Evolutionary conservation across 1,140 invertebrate species (phyloP), one percentile per base, ranked within the genome.

Genomic region (Heliothis subflexa): DNA sequence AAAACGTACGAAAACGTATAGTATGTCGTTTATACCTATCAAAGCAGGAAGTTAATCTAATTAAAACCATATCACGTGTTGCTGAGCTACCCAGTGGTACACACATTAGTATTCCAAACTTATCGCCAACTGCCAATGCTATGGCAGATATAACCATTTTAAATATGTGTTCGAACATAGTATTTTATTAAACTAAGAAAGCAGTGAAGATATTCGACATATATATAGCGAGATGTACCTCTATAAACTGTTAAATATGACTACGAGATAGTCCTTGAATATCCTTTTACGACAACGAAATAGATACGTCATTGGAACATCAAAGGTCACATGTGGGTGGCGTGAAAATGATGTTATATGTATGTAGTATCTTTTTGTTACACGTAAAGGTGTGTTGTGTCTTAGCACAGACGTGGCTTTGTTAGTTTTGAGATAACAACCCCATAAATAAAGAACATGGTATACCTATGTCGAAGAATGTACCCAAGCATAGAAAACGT

Each of bases 41-140:
- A 62, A 50, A 74, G 40, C 80, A 79, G 80, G 80, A 82, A 82
- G 66, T 61, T 79, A 79, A 82, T 79, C 73, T 82, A 82, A 81
- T 82, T 77, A 77, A 68, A 82, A 82, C 33, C 78, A 47, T 52
- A 62, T 82, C 81, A 82, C 81, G 81, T 82, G 70, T 66, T 16
- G 40, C 62, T 25, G 49, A 68, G 79, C 71, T 61, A 75, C 54
- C 75, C 13, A 64, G 33, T 28, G 25, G 21, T 72, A 70, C 72
- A 49, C 50, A 66, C 74, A 77, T 77, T 77, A 66, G 28, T 77
- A 77, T 77, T 77, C 74, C 10, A 16, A 21, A 49, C 61, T 28
- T 55, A 45, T 25, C 62, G 62, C 21, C n/a, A 10, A 28, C 21
- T 64, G 50, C 57, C 57, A 75, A 66, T 77, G 62, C 74, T 18